Conservation (phyloP, 2,113 vertebrate species). For the Climacteris rufus region DNA sequence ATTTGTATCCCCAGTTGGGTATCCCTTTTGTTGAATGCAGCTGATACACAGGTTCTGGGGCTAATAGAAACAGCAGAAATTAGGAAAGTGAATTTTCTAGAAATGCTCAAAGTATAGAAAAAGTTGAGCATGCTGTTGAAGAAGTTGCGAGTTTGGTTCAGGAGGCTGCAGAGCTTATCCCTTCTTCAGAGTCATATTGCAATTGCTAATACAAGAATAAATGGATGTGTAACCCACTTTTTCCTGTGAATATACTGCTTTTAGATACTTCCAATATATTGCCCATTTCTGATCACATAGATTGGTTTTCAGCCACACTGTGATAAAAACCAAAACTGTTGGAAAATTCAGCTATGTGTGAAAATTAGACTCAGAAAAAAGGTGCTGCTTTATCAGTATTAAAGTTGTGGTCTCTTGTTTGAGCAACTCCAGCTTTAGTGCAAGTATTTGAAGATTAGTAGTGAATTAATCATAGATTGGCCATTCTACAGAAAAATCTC, state of each 20-base stretch:
- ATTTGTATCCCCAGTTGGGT: conserved; percentile 13
- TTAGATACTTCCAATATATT: background rate
- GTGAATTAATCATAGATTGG: background rate
- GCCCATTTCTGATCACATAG: background rate
- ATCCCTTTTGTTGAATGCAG: background rate
- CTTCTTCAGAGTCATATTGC: background rate
- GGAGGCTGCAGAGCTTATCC: background rate
- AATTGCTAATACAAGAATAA: background rate
- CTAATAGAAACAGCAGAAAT: background rate
- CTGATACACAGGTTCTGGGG: background rate
- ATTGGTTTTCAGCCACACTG: background rate
- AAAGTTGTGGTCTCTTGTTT: background rate
- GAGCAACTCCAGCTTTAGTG: background rate
- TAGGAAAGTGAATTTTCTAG: background rate
- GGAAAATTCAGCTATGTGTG: background rate
- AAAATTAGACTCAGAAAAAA: background rate
- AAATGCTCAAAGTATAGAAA: background rate
- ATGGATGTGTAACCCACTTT: background rate
- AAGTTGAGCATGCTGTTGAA: background rate
- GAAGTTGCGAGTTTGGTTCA: background rate
- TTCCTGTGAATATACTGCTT: background rate
- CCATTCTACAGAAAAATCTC: background rate
- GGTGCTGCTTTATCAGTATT: background rate
- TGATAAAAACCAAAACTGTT: background rate
- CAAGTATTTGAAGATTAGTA: background rate